Evolutionary conservation across 2,888 invertebrate genomes (phyloP).

Genomic region (Noctuana brunneofusca): DNA sequence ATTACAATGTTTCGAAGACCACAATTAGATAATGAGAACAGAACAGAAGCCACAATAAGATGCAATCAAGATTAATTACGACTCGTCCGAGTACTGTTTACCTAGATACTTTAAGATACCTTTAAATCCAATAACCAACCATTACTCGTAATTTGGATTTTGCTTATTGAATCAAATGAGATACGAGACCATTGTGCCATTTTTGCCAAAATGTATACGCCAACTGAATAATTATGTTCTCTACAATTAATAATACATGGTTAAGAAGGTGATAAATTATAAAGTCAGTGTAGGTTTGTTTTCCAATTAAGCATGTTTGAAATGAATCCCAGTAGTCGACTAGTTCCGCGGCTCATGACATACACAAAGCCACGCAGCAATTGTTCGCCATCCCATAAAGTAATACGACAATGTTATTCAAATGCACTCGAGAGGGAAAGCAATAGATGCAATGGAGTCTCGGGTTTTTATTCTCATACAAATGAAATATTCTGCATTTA

Average conservation of each 20-base stretch:
- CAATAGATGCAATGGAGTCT: slow-evolving; percentile 22
- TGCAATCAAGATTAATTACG: too few relatives aligned
- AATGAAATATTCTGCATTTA: background rate
- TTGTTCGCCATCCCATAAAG: slow-evolving; percentile 11
- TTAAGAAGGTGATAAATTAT: background rate
- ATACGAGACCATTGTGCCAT: too few relatives aligned
- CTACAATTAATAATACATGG: background rate
- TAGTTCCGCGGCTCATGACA: slow-evolving; percentile 3
- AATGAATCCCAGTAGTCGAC: slow-evolving; percentile 15
- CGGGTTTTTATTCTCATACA: slow-evolving; percentile 15
- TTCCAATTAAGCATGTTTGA: slow-evolving; percentile 1
- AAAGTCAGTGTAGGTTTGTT: background rate
- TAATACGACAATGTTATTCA: slow-evolving; percentile 25
- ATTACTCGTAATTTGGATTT: too few relatives aligned
- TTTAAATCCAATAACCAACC: too few relatives aligned
- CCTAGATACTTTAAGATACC: too few relatives aligned
- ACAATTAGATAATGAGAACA: too few relatives aligned
- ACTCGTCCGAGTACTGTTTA: too few relatives aligned
- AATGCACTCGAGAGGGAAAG: slow-evolving; percentile 10
- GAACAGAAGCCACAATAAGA: too few relatives aligned
- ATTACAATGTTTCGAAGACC: too few relatives aligned
- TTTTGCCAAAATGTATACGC: too few relatives aligned
- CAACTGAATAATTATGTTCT: too few relatives aligned
- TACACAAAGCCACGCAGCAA: slow-evolving; percentile 17
- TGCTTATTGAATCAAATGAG: too few relatives aligned